Conservation (phyloP, 2,797 vertebrate species). For the Epinephelus awoara region DNA sequence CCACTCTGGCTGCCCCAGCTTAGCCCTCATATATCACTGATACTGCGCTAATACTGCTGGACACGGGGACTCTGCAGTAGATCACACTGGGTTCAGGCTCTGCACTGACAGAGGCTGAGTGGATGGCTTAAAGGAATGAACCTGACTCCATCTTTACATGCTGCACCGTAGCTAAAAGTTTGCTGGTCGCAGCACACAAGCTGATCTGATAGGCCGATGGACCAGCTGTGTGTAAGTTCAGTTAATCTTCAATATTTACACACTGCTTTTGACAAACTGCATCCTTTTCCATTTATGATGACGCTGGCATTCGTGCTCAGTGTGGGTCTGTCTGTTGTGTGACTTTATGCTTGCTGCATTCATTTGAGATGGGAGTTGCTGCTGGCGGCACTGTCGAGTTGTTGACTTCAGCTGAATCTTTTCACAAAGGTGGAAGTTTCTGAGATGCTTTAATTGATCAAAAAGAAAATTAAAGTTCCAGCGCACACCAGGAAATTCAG, state of each 20-base stretch:
- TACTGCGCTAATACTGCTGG: conserved; percentile 56
- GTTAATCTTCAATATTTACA: neutral
- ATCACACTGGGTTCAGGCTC: conserved; percentile 45
- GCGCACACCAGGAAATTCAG: no score
- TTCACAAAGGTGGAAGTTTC: neutral
- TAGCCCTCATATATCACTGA: conserved; percentile 65
- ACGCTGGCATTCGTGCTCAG: neutral
- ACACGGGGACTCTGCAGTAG: conserved; percentile 40
- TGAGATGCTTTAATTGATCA: neutral
- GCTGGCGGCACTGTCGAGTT: neutral
- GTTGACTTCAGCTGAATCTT: neutral
- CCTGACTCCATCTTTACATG: conserved; percentile 25
- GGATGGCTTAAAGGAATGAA: conserved; percentile 48
- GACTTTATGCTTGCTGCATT: neutral
- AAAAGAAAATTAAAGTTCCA: no score
- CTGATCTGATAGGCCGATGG: neutral
- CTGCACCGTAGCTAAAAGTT: conserved; percentile 15
- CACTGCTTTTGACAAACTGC: neutral
- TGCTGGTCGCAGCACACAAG: conserved; percentile 14
- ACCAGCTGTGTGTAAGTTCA: no score
- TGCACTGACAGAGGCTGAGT: conserved; percentile 46
- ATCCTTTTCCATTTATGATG: neutral
- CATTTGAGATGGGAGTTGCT: neutral
- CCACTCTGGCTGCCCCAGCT: conserved; percentile 44
- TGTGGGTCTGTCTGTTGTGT: neutral